Conservation (phyloP, 2,113 vertebrate species). For the Tenrec ecaudatus region DNA sequence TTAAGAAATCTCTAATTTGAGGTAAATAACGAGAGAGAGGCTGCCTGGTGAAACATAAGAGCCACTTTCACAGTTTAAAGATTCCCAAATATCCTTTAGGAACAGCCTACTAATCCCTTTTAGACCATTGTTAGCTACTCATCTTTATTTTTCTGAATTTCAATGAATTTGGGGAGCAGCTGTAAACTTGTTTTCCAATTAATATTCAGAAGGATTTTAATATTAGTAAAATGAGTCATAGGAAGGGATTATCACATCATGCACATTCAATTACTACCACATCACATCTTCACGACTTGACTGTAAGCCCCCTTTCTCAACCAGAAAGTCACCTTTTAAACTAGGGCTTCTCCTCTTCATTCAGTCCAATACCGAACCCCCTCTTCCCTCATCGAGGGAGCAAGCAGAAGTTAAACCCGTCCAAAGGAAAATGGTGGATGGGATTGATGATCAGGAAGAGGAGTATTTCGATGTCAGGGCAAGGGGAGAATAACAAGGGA, state of each 20-base stretch:
- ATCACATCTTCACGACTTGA: constrained; percentile 52
- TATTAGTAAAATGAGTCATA: constrained; percentile 51
- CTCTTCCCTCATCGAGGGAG: constrained; percentile 29
- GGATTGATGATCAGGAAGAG: background rate
- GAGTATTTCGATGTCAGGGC: background rate
- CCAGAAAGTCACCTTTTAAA: constrained; percentile 49
- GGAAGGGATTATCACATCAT: constrained; percentile 7
- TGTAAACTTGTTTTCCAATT: constrained; percentile 67
- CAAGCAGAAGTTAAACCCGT: constrained; percentile 11
- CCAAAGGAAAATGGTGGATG: constrained; percentile 22
- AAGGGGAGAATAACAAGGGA: constrained; percentile 17
- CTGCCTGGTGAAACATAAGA: constrained; percentile 69
- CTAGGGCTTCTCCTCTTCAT: constrained; percentile 27
- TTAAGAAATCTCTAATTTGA: constrained; percentile 76
- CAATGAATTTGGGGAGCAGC: constrained; percentile 66
- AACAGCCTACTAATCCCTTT: constrained; percentile 70
- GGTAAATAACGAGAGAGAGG: constrained; percentile 71
- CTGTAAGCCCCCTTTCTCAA: constrained; percentile 23
- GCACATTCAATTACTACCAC: background rate
- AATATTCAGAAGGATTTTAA: constrained; percentile 63
- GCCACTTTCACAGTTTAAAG: constrained; percentile 63
- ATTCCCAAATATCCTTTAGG: constrained; percentile 68
- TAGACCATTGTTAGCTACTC: constrained; percentile 54
- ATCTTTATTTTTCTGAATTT: constrained; percentile 75
- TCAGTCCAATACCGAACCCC: constrained; percentile 48